phyloP scores from a whole-genome alignment of 2,888 invertebrate genomes.

The Nasonovia ribisnigri region DNA sequence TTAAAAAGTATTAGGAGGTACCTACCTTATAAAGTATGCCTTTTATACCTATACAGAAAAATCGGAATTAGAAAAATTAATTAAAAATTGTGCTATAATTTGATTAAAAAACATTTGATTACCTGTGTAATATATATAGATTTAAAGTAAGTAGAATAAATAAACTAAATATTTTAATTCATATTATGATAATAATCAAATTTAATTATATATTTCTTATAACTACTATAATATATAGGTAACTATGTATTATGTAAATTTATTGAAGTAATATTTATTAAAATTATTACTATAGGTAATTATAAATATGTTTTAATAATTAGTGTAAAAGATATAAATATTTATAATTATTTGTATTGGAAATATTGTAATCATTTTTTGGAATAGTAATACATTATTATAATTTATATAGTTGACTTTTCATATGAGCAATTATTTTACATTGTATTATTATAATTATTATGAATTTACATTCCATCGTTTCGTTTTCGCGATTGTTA shows the following conservation, averaged over 20 bases:
- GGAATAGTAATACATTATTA: neutral
- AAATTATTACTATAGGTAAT: neutral
- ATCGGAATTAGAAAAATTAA: neutral
- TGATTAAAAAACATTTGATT: neutral
- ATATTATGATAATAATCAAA: neutral
- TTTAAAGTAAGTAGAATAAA: neutral
- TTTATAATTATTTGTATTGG: neutral
- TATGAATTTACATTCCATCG: neutral
- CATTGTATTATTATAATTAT: neutral
- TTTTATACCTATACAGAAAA: neutral
- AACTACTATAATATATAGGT: neutral
- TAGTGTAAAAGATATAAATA: neutral
- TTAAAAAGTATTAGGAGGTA: neutral
- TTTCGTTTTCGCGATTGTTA: neutral
- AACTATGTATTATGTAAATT: neutral
- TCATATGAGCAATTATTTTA: neutral
- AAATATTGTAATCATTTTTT: neutral
- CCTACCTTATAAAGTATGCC: neutral
- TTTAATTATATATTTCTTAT: neutral
- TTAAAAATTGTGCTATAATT: neutral
- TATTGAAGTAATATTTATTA: neutral
- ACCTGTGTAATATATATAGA: neutral
- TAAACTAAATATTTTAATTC: neutral
- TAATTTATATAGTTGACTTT: neutral
- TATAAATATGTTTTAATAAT: neutral